Conservation (phyloP, 2,797 vertebrate species). For the Eutrigla gurnardus region DNA sequence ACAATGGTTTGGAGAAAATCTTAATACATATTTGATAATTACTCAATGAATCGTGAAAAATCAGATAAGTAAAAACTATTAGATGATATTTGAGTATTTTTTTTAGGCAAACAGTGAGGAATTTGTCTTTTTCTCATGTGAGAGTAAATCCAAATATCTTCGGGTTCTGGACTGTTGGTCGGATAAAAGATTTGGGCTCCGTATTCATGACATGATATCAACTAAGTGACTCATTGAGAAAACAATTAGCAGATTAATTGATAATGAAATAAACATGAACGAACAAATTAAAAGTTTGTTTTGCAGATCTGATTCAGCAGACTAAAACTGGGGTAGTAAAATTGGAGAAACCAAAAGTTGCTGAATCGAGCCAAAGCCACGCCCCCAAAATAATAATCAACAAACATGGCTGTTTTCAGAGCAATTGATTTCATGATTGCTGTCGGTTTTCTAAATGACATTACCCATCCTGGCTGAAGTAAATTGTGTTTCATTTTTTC, state of each 20-base stretch:
- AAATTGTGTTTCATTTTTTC: not conserved
- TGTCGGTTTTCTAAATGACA: not conserved
- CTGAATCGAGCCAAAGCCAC: not conserved
- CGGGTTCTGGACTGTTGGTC: not conserved
- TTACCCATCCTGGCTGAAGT: not conserved
- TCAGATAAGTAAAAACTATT: not conserved
- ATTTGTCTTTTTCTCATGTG: not conserved
- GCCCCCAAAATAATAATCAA: not conserved
- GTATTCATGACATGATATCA: not conserved
- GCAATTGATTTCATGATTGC: not conserved
- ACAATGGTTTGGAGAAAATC: not conserved
- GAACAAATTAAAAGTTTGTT: not conserved
- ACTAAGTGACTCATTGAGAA: not conserved
- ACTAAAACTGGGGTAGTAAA: not conserved
- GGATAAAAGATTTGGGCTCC: not conserved
- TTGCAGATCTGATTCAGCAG: not conserved
- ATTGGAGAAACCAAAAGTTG: not conserved
- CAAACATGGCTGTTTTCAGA: not conserved
- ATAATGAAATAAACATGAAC: not conserved
- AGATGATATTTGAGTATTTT: not conserved
- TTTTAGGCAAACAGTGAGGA: not conserved
- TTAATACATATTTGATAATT: not conserved
- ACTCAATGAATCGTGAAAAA: not conserved
- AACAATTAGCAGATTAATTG: slow-evolving; percentile 1
- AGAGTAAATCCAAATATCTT: not conserved